These are phyloP conservation scores for Anagyrus pseudococci DNA, from an alignment of 2,888 invertebrate species.

Conservation along the genomic window DNA sequence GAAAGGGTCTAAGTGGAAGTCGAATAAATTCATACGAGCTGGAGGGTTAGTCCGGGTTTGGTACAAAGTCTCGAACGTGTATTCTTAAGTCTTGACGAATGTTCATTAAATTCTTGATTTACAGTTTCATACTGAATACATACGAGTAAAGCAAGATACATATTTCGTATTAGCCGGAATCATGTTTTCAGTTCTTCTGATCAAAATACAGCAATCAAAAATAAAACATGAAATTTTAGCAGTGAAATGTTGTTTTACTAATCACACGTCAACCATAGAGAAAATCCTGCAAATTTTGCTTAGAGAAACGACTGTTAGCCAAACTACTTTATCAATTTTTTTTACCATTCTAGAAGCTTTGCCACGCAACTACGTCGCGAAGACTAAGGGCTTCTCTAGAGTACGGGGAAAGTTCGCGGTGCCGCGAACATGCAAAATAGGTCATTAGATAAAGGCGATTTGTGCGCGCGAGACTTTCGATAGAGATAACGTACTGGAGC, in stretches of 20 bases:
- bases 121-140: too few species aligned
- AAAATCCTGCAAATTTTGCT: neutral
- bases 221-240: too few species aligned
- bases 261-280: too few species aligned
- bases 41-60: conserved; percentile 9
- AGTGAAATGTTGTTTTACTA: too few species aligned
- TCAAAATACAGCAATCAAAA: too few species aligned
- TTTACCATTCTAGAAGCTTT: neutral
- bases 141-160: too few species aligned
- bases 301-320: neutral
- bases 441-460: conserved; percentile 31
- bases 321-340: neutral
- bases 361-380: neutral
- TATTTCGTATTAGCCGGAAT: too few species aligned
- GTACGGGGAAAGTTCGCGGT: conserved; percentile 6
- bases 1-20: conserved; percentile 35
- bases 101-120: too few species aligned
- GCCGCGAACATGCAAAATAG: conserved; percentile 16
- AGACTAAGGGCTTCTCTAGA: neutral
- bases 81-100: neutral
- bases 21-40: conserved; percentile 38
- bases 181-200: too few species aligned
- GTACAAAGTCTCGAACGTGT: neutral
- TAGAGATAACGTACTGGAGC: conserved; percentile 10
- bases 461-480: conserved; percentile 21